A percentile compares a stretch with the other conserved stretches of the same genome.
These are phyloP conservation scores for Formica exsecta DNA, from an alignment of 1,140 invertebrate genomes.

Conservation along the genomic window DNA sequence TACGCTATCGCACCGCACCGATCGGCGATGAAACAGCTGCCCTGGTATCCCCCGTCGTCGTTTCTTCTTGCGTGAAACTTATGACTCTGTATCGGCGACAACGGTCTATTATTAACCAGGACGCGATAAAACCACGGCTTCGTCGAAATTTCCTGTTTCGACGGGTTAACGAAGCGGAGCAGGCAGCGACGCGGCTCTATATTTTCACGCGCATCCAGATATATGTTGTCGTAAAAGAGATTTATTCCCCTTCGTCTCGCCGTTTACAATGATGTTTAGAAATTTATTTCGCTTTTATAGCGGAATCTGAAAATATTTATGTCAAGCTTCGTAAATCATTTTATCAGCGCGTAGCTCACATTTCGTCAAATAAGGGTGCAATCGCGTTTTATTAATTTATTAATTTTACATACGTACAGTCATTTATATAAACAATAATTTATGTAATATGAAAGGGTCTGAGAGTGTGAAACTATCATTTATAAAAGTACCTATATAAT, in stretches of 20 bases:
- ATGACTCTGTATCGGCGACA: constrained; percentile 30
- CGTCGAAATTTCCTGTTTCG: constrained; percentile 51
- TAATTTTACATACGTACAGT: neutral
- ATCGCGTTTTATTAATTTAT: neutral
- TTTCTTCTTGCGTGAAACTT: constrained; percentile 36
- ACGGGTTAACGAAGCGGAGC: constrained; percentile 34
- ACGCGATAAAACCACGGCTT: constrained; percentile 35
- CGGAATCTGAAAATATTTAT: neutral
- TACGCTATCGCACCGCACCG: constrained; percentile 53
- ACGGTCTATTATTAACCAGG: constrained; percentile 65
- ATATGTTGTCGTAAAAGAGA: constrained; percentile 33
- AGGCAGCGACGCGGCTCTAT: neutral
- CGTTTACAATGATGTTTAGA: constrained; percentile 1
- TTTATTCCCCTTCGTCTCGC: constrained; percentile 16
- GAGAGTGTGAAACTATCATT: too few species aligned
- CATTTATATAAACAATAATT: neutral
- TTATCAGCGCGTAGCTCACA: neutral
- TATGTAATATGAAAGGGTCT: too few species aligned
- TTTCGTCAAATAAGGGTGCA: neutral
- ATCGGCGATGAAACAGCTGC: constrained; percentile 48
- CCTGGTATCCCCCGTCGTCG: neutral
- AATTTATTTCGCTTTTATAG: constrained; percentile 43
- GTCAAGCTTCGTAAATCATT: neutral
- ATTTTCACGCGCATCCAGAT: constrained; percentile 21
- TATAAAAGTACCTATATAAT: too few species aligned